A percentile compares a stretch with the other conserved stretches of the same genome.
These are phyloP conservation scores for Anhinga rufa DNA, from an alignment of 2,113 vertebrate species.

Conservation along the genomic window DNA sequence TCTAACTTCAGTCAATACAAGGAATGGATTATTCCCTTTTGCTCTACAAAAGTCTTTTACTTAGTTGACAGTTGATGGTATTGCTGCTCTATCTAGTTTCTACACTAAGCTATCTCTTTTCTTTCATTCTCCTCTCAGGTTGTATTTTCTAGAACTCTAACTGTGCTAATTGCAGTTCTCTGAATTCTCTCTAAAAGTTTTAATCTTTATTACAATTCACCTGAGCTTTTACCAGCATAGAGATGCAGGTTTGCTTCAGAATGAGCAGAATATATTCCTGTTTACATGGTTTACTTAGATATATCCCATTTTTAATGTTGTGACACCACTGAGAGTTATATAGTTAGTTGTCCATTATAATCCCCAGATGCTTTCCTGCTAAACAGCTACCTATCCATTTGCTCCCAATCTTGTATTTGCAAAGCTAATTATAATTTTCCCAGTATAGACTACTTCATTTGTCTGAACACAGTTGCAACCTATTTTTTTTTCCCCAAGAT, in stretches of 20 bases:
- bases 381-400: background rate
- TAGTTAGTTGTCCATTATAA: background rate
- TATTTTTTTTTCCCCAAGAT: background rate
- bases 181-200: background rate
- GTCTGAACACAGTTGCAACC: background rate
- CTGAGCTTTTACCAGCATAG: background rate
- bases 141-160: background rate
- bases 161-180: background rate
- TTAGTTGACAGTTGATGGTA: background rate
- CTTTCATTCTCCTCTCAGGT: background rate
- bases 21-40: background rate
- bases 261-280: background rate
- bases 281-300: background rate
- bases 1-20: background rate
- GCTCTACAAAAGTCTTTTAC: background rate
- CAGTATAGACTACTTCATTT: background rate
- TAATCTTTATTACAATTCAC: background rate
- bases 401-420: background rate
- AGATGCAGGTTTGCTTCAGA: background rate
- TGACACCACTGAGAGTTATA: background rate
- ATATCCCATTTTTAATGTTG: background rate
- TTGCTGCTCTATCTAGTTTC: background rate
- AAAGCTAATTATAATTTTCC: background rate
- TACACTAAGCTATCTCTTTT: background rate
- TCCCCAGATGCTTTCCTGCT: background rate